Percentiles rank a stretch among this genome's conserved stretches.
Evolutionary conservation across 2,797 vertebrate species (phyloP).

Genomic region (Ciconia nigra): DNA sequence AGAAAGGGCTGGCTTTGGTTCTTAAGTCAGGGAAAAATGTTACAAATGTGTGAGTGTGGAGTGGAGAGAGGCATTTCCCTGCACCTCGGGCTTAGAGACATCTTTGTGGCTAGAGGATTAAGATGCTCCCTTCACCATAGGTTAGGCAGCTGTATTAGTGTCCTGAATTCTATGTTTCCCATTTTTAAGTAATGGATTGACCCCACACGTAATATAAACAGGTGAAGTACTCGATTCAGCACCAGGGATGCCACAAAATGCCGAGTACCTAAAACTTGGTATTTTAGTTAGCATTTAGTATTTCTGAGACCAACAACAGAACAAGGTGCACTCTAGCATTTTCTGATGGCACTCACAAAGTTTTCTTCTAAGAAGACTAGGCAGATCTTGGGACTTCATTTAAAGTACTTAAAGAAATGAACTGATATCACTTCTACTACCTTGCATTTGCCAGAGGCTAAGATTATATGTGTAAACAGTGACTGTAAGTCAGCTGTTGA

Average conservation of each 20-base stretch:
- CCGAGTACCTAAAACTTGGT: neutral
- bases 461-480: neutral
- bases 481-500: neutral
- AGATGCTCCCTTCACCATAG: rapidly evolving
- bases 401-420: neutral
- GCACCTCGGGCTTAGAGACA: neutral
- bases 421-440: neutral
- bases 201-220: neutral
- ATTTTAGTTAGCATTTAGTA: neutral
- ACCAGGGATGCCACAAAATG: neutral
- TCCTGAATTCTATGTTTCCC: neutral
- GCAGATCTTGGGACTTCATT: neutral
- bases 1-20: neutral
- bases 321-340: neutral
- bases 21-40: neutral
- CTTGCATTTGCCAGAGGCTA: neutral
- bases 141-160: neutral
- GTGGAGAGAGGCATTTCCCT: neutral
- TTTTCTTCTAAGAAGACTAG: neutral
- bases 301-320: neutral
- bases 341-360: neutral
- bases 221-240: neutral
- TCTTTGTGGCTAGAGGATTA: neutral
- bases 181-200: neutral
- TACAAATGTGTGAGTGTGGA: neutral